Percentiles rank a stretch among this genome's conserved stretches.
Evolutionary conservation across 2,797 vertebrate genomes (phyloP).

Genomic region (Eidolon dupreanum): DNA sequence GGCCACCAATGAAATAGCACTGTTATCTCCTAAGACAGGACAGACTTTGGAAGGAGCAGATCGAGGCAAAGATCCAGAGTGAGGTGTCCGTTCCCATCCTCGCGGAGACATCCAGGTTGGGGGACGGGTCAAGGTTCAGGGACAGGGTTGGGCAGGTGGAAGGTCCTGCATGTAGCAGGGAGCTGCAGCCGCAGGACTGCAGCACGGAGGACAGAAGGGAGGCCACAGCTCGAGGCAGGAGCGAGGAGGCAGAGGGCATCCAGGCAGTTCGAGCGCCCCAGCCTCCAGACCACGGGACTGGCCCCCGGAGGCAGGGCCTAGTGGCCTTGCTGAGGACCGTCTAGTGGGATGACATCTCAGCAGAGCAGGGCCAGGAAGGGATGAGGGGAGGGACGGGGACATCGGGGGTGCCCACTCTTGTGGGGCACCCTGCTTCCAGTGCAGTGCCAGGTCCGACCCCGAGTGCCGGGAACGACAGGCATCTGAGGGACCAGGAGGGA

Average conservation of each 20-base stretch:
- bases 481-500: rapidly evolving
- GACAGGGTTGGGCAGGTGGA: neutral
- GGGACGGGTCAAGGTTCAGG: neutral
- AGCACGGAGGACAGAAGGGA: neutral
- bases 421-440: neutral
- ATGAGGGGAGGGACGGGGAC: neutral
- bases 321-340: neutral
- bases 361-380: neutral
- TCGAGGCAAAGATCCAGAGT: neutral
- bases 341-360: neutral
- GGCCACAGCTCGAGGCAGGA: neutral
- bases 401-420: rapidly evolving
- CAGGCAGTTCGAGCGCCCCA: neutral
- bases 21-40: too few relatives aligned
- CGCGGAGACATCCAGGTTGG: neutral
- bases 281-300: neutral
- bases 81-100: neutral
- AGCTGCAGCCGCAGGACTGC: rapidly evolving
- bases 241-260: neutral
- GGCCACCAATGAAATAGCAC: neutral
- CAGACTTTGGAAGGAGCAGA: neutral
- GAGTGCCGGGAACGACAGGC: neutral
- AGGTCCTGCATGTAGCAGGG: neutral
- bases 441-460: rapidly evolving
- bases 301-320: neutral